Base-by-base conservation (phyloP, 2,797 vertebrate species). In the Danio aesculapii region DNA sequence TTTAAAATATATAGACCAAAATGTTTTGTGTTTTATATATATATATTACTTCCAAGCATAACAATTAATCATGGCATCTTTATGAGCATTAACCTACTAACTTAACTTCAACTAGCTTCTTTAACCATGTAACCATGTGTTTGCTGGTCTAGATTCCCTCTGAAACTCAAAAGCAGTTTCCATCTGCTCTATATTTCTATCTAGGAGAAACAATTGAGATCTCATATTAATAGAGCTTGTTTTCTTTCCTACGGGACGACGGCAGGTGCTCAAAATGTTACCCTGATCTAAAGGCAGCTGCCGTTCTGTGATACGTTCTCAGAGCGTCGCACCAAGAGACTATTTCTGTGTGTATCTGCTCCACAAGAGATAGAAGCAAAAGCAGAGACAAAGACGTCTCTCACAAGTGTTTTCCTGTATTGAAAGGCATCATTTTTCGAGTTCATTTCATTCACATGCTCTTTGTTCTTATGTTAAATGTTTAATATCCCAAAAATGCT, bases 211-310 rank as follows among this genome's bases (percentile, higher is more conserved):
- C 12, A 79, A 79, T 53, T 63, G 58, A 79, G 17, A 79, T 70
- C 43, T 49, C 55, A 30, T 59, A 53, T 62, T 43, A 79, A 77
- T 19, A 55, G 9, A 61, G 59, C 7, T 16, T 6, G 8, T 63
- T 53, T 55, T 55, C n/a, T 55, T 46, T 72, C 47, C 47, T 62
- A 30, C 4, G 57, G 47, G 77, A 53, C 11, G 21, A 63, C 11
- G 8, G 16, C 64, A 78, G 76, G 64, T 78, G 76, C 53, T 69
- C 46, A 78, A 14, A 68, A 59, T 69, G 21, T 49, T 58, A n/a
- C 14, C 16, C 14, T 58, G 66, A 70, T 70, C 66, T 55, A 43
- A 19, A 71, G 55, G 59, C 77, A 79, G 67, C 68, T 79, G 77
- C 58, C 14, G 41, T 53, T 72, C 13, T 71, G 43, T 53, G 6